Conservation (phyloP, 1,140 invertebrate species). For the Tetramorium parvispinum region DNA sequence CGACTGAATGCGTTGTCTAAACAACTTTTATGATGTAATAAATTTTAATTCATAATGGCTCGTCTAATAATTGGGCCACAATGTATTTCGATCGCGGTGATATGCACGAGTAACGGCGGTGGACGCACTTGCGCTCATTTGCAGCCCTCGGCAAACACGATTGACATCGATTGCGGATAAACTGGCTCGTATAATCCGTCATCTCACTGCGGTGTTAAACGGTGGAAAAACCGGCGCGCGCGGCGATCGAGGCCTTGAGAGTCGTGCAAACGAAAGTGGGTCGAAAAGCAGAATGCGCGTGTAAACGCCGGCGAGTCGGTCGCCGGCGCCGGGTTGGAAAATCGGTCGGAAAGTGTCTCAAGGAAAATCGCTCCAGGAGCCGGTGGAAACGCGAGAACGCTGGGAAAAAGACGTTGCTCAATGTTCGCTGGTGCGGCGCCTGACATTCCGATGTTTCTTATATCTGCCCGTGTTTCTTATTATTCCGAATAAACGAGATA, state of each 20-base stretch:
- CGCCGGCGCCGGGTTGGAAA: constrained; percentile 63
- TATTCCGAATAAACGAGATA: not conserved
- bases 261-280: constrained; percentile 60
- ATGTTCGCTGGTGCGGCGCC: constrained; percentile 43
- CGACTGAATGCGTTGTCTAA: not conserved
- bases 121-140: not conserved
- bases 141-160: constrained; percentile 11
- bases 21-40: constrained; percentile 27
- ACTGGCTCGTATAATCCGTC: not conserved
- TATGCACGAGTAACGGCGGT: not conserved
- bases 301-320: constrained; percentile 22
- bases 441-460: not conserved
- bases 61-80: constrained; percentile 16
- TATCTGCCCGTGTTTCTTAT: constrained; percentile 5
- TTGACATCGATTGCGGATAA: constrained; percentile 11
- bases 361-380: constrained; percentile 64
- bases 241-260: constrained; percentile 53
- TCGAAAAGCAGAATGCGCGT: constrained; percentile 52
- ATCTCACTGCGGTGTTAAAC: not conserved
- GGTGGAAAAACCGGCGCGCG: constrained; percentile 42
- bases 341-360: constrained; percentile 71
- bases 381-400: constrained; percentile 13
- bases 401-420: constrained; percentile 50
- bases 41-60: constrained; percentile 46
- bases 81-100: constrained; percentile 27